These are phyloP conservation scores for Adelphocoris suturalis DNA, from an alignment of 2,888 invertebrate genomes.

Conservation along the genomic window DNA sequence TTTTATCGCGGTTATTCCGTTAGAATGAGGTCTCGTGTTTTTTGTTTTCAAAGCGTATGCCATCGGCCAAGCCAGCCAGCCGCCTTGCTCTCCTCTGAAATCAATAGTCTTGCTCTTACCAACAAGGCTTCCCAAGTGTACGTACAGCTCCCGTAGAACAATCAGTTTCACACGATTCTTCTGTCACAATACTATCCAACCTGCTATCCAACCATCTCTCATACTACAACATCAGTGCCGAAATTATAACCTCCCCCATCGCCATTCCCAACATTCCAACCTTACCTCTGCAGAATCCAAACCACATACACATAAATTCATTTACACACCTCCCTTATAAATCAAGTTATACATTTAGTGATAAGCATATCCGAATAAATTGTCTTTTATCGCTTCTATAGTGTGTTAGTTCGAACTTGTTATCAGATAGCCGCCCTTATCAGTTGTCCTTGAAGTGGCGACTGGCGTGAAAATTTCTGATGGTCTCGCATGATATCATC, in stretches of 20 bases:
- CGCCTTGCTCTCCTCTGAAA: conserved; percentile 45
- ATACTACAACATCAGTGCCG: neutral
- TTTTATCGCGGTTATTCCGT: conserved; percentile 36
- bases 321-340: too few species aligned
- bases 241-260: neutral
- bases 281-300: neutral
- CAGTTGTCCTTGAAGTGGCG: neutral
- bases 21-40: neutral
- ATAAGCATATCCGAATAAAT: neutral
- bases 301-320: neutral
- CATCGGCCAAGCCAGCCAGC: conserved; percentile 56
- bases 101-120: conserved; percentile 63
- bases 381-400: neutral
- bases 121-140: conserved; percentile 64
- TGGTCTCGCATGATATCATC: too few species aligned
- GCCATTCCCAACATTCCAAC: neutral
- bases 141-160: conserved; percentile 18
- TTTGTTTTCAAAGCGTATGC: neutral
- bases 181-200: neutral
- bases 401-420: neutral
- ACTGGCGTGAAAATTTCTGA: too few species aligned
- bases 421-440: neutral
- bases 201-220: too few species aligned
- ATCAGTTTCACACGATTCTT: neutral
- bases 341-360: neutral